Base-by-base conservation (phyloP, 2,888 invertebrate species). In the Andrena dorsata region DNA sequence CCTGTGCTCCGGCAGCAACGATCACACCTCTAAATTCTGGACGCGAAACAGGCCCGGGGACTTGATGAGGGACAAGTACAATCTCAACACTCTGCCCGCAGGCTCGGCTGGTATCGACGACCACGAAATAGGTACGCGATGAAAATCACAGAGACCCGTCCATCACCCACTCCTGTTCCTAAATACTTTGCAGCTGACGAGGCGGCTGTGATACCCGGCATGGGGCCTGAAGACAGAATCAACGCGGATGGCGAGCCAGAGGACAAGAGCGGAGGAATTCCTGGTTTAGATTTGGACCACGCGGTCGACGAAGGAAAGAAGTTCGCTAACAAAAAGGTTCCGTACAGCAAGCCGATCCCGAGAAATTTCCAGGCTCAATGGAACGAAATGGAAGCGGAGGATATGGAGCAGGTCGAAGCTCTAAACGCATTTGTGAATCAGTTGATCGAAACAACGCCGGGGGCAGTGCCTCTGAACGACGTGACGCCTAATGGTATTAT, bases 1-100 rank as follows among this genome's bases (percentile, higher is more conserved):
- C 90, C 95, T 99, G 47, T 99, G 99, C 92, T 99, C 99, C 2
- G 99, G 99, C 0, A 99, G 99, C n/a, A 99, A 99, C 94, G 99
- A 99, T 94, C 99, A 99, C 92, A 98, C 99, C 32, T 98, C 97
- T 30, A 99, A 99, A 94, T 99, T 99, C 95, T 99, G 99, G 99
- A 99, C 99, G 1, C 95, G 99, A 84, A 99, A 99, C 94, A 96
- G 99, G 65, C 99, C 99, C 0, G 99, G 99, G 26, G 99, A 99
- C 95, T 96, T 97, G 77, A 99, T 99, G 98, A 96, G 99, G 92
- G 99, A 99, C 94, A 98, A 99, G 94, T 99, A 99, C 94, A 98
- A 99, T 94, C 95, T 99, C 83, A 99, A 99, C 93, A 98, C 98
- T 16, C 94, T 98, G 79, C 98, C 98, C 26, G 97, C 97, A 68